Conservation (phyloP, 1,140 invertebrate genomes). For the Tenebrio molitor region DNA sequence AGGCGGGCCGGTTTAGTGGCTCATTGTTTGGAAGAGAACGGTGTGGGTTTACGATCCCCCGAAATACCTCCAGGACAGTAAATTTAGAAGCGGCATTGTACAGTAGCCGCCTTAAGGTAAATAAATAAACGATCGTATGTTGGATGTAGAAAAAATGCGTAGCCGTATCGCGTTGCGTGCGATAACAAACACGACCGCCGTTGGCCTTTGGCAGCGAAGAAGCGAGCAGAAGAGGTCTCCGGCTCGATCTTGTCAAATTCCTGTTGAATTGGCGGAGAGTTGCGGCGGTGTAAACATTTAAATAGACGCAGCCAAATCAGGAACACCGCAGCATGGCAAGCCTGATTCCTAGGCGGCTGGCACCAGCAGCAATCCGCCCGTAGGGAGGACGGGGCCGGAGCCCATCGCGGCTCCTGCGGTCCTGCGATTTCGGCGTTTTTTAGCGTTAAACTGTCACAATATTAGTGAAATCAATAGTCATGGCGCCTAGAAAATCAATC, state of each 20-base stretch:
- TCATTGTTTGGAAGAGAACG: constrained; percentile 1
- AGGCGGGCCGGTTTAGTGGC: neutral
- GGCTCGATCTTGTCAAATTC: neutral
- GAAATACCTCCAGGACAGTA: constrained; percentile 17
- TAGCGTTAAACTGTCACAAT: constrained; percentile 52
- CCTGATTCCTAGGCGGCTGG: constrained; percentile 35
- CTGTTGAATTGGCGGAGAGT: neutral
- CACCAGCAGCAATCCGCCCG: neutral
- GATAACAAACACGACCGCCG: constrained; percentile 3
- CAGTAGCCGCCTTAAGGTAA: neutral
- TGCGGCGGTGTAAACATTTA: constrained; percentile 58
- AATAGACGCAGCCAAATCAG: constrained; percentile 60
- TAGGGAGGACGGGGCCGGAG: constrained; percentile 11
- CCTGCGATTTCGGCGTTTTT: neutral
- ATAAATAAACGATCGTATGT: constrained; percentile 15
- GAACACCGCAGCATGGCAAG: constrained; percentile 51
- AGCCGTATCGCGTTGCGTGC: neutral
- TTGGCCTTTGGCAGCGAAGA: no score
- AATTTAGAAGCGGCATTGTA: constrained; percentile 18
- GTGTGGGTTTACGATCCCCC: constrained; percentile 9
- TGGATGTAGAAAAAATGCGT: constrained; percentile 8
- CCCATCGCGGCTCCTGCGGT: neutral
- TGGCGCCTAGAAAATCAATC: constrained; percentile 68
- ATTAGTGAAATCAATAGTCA: constrained; percentile 66
- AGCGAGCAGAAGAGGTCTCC: neutral